Evolutionary conservation across 2,888 invertebrate species (phyloP), one percentile per base, ranked within the genome.

Genomic region (Sinelater perroti): DNA sequence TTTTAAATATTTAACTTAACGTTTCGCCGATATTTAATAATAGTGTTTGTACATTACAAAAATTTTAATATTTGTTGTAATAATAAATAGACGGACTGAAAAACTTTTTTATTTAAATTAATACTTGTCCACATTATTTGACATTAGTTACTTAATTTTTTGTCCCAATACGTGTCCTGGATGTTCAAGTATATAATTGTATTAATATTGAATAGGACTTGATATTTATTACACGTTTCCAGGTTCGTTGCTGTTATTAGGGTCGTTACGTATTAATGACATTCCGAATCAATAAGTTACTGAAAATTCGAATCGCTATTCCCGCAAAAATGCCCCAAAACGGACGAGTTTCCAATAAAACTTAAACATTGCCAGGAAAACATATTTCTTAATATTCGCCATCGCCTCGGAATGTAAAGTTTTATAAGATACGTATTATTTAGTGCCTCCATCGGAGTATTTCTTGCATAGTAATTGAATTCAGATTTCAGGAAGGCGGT

Each of bases 381-480:
- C 49, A 42, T 42, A 30, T 38, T 47, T 46, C 46, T 16, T 40
- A 46, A 49, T 49, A 49, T 24, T 49, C 51, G 17, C 31, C 17
- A 18, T 53, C 42, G 14, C 30, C 44, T 10, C 24, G 49, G 36
- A 49, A 36, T 53, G 35, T 35, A 53, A 52, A 53, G 46, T 56
- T 33, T 44, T 42, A 21, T 10, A 46, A 35, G 44, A 47, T 42
- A 26, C 13, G 18, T 30, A 53, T 61, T 61, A 56, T 60, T 61
- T 61, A 61, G 54, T 49, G 36, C 49, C 30, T 38, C 61, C 28
- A 61, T 53, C 36, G 58, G 18, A 60, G 54, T 57, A 65, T 62
- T 65, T 67, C 68, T 68, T 63, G 38, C 60, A 63, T 63, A 56
- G 66, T 70, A 72, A 72, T 72, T 70, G 71, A 72, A 72, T 71